Evolutionary conservation across 2,888 invertebrate species (phyloP).

Genomic region (Allophyes oxyacanthae): DNA sequence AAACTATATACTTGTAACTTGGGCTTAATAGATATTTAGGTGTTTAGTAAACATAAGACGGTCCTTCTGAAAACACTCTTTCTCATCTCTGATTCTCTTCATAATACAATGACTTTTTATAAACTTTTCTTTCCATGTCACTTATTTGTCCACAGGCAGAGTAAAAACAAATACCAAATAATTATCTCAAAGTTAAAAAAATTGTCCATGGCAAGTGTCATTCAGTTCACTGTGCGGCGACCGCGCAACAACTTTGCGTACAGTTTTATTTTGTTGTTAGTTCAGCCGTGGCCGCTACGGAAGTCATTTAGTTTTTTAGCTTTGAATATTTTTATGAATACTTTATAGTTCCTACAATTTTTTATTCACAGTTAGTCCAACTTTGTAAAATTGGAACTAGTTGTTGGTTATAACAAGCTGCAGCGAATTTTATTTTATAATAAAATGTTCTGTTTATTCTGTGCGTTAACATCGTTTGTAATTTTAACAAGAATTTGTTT

Average conservation of each 20-base stretch:
- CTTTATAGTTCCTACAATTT: slow-evolving; percentile 22
- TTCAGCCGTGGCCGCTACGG: slow-evolving; percentile 23
- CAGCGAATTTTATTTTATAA: slow-evolving; percentile 17
- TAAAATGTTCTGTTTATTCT: slow-evolving; percentile 1
- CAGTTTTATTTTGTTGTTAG: slow-evolving; percentile 44
- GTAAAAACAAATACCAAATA: slow-evolving; percentile 36
- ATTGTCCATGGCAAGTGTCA: slow-evolving; percentile 19
- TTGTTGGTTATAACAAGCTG: slow-evolving; percentile 24
- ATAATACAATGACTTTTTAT: too few relatives aligned
- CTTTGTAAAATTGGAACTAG: slow-evolving; percentile 20
- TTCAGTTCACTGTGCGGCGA: slow-evolving; percentile 27
- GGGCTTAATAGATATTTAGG: too few relatives aligned
- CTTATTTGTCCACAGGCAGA: too few relatives aligned
- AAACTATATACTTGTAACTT: too few relatives aligned
- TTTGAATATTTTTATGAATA: slow-evolving; percentile 35
- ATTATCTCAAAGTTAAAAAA: slow-evolving; percentile 20
- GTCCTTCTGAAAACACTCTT: too few relatives aligned
- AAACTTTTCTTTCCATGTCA: too few relatives aligned
- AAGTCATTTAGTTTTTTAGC: slow-evolving; percentile 35
- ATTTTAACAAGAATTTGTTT: too few relatives aligned
- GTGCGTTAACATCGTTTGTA: slow-evolving; percentile 9
- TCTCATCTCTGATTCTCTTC: too few relatives aligned
- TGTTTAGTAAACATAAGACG: too few relatives aligned
- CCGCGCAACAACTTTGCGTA: slow-evolving; percentile 26
- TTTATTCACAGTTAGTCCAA: slow-evolving; percentile 23